Base-by-base conservation (phyloP, 1,140 invertebrate genomes). In the Trachymyrmex cornetzi region DNA sequence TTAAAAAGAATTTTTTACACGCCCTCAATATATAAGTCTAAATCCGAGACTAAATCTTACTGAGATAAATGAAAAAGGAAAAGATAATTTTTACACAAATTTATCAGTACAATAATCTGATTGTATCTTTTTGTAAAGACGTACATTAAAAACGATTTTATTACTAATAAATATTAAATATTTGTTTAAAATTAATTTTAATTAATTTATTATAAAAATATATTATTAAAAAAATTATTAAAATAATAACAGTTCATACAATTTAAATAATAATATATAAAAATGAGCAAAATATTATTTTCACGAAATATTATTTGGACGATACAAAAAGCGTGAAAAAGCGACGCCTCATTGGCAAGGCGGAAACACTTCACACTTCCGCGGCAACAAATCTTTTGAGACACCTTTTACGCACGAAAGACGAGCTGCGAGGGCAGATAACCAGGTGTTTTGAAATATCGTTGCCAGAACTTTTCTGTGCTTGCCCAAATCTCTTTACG, bases 311-410 rank as follows among this genome's bases (percentile, higher is more conserved):
- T n/a, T n/a, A n/a, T n/a, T n/a, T n/a, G n/a, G 48, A 53, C 6
- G 24, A 61, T n/a, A 48, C 53, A 24, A 24, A 87, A 87, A 22
- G 79, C 67, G 61, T 77, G 71, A 84, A 77, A 89, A 85, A 44
- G 63, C 27, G 59, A 63, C 22, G 63, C 48, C 59, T 69, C 80
- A 81, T 77, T 77, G 69, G 67, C 59, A 86, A 90, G 44, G 48
- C 86, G 86, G 88, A 90, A 90, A 77, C 61, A 87, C 61, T 89
- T 90, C 64, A 57, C 71, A 63, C 75, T 89, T 88, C 88, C 88
- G 69, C 77, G 71, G 57, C 71, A 89, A 89, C 63, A 89, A 89
- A 89, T 89, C 88, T 89, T 74, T 72, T 87, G 69, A 50, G 79
- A 90, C 59, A 85, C 61, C 61, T 89, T 89, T 90, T 87, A 90